phyloP scores from a whole-genome alignment of 1,140 invertebrate genomes.

The Rhagoletis pomonella region DNA sequence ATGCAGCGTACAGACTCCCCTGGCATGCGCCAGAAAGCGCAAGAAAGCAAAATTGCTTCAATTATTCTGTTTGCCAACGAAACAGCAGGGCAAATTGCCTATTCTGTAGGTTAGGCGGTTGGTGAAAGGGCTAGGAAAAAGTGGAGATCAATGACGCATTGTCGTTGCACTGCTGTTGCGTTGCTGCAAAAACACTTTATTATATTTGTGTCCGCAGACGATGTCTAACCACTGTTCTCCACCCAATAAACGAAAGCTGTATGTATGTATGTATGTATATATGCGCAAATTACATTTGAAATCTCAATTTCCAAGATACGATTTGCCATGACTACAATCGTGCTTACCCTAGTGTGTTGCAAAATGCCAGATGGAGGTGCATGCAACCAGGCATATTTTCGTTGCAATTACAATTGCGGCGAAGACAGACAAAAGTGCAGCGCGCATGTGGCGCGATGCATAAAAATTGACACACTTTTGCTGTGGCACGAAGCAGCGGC shows the following conservation, averaged over 20 bases:
- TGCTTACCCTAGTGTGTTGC: background rate
- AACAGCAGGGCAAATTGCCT: background rate
- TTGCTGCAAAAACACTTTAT: slow-evolving; percentile 34
- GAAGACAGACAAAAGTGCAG: background rate
- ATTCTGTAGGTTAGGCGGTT: background rate
- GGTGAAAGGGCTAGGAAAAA: background rate
- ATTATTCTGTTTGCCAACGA: slow-evolving; percentile 11
- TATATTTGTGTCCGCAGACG: slow-evolving; percentile 6
- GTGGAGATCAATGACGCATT: background rate
- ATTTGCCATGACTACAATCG: background rate
- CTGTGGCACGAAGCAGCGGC: background rate
- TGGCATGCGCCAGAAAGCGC: background rate
- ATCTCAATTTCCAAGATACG: slow-evolving; percentile 21
- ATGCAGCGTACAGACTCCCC: background rate
- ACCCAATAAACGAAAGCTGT: background rate
- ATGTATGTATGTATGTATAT: background rate
- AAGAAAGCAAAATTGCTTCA: slow-evolving; percentile 46
- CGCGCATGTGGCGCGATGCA: slow-evolving; percentile 19
- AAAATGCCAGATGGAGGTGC: slow-evolving; percentile 21
- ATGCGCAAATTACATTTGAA: slow-evolving; percentile 25
- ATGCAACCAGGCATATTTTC: background rate
- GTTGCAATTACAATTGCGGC: background rate
- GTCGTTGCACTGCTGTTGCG: background rate
- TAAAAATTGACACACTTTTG: slow-evolving; percentile 50
- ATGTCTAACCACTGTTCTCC: background rate